phyloP scores from a whole-genome alignment of 35 echinoderm and acorn worm species.

The Lytechinus variegatus region DNA sequence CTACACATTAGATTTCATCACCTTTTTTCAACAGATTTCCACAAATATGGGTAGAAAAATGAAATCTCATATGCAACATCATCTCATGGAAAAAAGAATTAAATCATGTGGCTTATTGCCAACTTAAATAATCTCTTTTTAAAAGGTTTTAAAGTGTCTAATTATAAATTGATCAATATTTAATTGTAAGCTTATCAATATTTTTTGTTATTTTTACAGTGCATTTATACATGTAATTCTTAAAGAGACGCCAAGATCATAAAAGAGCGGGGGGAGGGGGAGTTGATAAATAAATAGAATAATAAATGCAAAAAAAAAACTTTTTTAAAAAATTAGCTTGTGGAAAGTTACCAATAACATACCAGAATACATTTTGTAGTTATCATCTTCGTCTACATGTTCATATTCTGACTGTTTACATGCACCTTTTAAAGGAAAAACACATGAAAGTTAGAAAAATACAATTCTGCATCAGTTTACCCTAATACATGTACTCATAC shows the following conservation, averaged over 20 bases:
- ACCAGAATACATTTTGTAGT: background rate
- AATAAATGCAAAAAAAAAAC: background rate
- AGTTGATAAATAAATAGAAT: background rate
- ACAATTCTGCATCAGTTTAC: too few relatives aligned
- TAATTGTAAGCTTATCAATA: background rate
- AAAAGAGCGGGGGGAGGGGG: too few relatives aligned
- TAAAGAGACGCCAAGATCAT: too few relatives aligned
- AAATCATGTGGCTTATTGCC: background rate
- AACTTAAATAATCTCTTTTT: background rate
- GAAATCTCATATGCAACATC: too few relatives aligned
- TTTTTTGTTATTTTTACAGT: background rate
- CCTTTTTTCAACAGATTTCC: too few relatives aligned
- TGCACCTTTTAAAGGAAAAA: background rate
- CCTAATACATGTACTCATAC: too few relatives aligned
- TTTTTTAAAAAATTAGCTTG: background rate
- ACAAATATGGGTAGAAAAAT: too few relatives aligned
- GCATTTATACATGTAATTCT: too few relatives aligned
- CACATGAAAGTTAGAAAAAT: background rate
- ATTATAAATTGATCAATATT: background rate
- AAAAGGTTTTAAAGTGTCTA: background rate
- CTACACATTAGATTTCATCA: too few relatives aligned
- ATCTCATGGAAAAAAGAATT: background rate
- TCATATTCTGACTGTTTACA: too few relatives aligned
- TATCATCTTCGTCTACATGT: background rate
- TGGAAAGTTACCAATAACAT: background rate